Conservation (phyloP, 1,140 invertebrate genomes). For the Ostrea edulis region DNA sequence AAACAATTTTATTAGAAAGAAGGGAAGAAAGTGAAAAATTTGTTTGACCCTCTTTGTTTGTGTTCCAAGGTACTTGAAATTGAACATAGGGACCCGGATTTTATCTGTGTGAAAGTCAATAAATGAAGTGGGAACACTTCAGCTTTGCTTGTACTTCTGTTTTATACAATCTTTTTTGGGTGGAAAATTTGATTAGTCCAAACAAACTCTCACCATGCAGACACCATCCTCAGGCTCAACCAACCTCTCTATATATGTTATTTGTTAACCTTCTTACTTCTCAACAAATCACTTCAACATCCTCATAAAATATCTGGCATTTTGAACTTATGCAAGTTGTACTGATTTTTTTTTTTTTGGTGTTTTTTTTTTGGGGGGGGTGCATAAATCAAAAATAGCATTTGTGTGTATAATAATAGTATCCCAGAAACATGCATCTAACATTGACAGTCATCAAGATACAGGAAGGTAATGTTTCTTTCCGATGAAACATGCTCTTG, state of each 20-base stretch:
- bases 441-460: too few relatives aligned
- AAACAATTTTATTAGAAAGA: not conserved
- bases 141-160: not conserved
- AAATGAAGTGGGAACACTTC: constrained; percentile 1
- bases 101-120: not conserved
- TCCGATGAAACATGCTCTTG: not conserved
- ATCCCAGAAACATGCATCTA: too few relatives aligned
- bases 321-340: too few relatives aligned
- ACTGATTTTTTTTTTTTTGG: not conserved
- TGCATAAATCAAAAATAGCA: not conserved
- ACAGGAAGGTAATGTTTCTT: not conserved
- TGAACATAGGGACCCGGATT: not conserved
- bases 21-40: not conserved
- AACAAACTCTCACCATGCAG: too few relatives aligned
- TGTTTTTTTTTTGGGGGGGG: too few relatives aligned
- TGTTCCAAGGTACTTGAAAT: not conserved
- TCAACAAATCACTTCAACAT: too few relatives aligned
- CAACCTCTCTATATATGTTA: too few relatives aligned
- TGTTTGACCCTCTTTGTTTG: not conserved
- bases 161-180: not conserved
- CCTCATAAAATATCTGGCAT: too few relatives aligned
- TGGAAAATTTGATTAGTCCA: not conserved
- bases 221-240: too few relatives aligned
- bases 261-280: too few relatives aligned
- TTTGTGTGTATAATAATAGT: not conserved